A percentile compares a stretch with the other conserved stretches of the same genome.
Conservation (phyloP, 2,113 vertebrate species). For the Trochalopteron elliotii region DNA sequence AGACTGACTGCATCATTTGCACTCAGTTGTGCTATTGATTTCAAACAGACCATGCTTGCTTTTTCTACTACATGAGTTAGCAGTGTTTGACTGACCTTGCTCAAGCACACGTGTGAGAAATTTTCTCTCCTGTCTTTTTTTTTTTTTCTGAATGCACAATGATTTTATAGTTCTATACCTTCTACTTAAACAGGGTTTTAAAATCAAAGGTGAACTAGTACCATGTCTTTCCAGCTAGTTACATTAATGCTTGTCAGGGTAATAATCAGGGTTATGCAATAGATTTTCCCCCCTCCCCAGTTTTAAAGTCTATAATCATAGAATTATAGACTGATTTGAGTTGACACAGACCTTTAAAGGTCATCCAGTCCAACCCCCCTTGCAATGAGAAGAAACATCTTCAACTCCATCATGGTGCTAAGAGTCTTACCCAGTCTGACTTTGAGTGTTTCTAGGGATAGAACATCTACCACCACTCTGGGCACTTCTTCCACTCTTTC, state of each 20-base stretch:
- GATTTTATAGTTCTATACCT: not conserved
- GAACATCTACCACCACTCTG: not conserved
- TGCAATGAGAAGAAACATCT: not conserved
- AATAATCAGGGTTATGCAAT: not conserved
- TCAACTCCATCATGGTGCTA: not conserved
- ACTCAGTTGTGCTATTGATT: not conserved
- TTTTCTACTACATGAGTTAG: not conserved
- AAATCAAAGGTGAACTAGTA: not conserved
- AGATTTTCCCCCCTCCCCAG: not conserved
- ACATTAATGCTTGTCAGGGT: not conserved
- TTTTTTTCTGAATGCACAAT: not conserved
- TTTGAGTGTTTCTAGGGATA: not conserved
- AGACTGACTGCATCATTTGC: not conserved
- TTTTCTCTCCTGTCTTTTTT: not conserved
- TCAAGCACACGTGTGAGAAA: not conserved
- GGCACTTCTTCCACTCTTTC: not conserved
- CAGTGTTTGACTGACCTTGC: not conserved
- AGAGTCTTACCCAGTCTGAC: not conserved
- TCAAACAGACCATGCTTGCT: not conserved
- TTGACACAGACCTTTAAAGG: not conserved
- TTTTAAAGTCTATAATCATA: not conserved
- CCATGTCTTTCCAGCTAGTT: not conserved
- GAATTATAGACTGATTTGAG: not conserved
- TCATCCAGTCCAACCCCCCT: rapidly evolving
- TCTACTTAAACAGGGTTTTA: not conserved